phyloP scores from a whole-genome alignment of 1,140 invertebrate species.

The Pseudomyrmex cubaensis region DNA sequence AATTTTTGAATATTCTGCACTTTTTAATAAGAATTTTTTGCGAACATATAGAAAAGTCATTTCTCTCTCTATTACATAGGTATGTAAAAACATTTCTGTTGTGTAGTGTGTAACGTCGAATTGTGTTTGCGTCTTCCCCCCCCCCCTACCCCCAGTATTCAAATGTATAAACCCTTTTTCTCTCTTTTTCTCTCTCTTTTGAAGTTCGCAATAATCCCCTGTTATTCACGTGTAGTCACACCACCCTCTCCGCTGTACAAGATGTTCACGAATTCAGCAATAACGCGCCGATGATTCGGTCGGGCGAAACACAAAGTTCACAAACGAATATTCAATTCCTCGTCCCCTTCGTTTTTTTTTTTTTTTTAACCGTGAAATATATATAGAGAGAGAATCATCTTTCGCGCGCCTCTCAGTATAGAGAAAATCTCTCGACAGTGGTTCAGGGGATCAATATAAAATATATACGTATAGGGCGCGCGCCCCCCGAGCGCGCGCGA shows the following conservation, averaged over 20 bases:
- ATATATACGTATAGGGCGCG: slow-evolving; percentile 24
- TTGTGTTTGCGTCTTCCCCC: too few relatives aligned
- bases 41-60: too few relatives aligned
- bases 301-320: slow-evolving; percentile 10
- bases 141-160: background rate
- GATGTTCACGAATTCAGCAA: slow-evolving; percentile 49
- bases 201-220: background rate
- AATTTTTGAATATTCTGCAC: slow-evolving; percentile 15
- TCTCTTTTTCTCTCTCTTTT: background rate
- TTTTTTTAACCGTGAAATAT: slow-evolving; percentile 29
- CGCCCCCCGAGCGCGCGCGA: slow-evolving; percentile 13
- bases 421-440: slow-evolving; percentile 45
- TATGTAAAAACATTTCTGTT: too few relatives aligned
- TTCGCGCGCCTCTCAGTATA: slow-evolving; percentile 38
- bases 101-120: too few relatives aligned
- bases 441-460: slow-evolving; percentile 62
- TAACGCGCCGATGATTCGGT: slow-evolving; percentile 35
- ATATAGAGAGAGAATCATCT: slow-evolving; percentile 7
- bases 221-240: background rate
- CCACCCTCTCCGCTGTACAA: background rate
- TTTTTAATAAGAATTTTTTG: background rate
- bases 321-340: slow-evolving; percentile 21
- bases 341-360: slow-evolving; percentile 8
- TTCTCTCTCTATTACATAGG: too few relatives aligned
- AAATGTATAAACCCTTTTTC: background rate